These are phyloP conservation scores for Cichladusa arquata DNA, from an alignment of 2,113 vertebrate genomes.

Conservation along the genomic window DNA sequence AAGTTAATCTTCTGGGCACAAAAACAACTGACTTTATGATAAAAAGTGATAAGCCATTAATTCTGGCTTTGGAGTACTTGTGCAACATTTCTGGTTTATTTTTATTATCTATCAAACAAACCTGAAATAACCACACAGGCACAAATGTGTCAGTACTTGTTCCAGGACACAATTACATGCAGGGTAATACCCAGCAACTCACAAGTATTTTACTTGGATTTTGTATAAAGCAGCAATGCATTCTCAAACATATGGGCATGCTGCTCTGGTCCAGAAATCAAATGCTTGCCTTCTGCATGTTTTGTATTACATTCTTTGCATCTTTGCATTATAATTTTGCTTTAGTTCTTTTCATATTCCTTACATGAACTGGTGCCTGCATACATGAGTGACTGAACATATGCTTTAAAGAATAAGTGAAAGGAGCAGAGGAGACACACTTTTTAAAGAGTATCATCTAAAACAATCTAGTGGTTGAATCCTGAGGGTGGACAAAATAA, in stretches of 20 bases:
- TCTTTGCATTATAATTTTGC: neutral
- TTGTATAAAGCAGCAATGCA: neutral
- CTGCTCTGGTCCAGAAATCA: neutral
- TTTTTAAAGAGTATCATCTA: neutral
- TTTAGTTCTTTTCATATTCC: neutral
- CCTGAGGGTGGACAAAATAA: neutral
- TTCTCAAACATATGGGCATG: neutral
- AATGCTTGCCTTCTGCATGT: neutral
- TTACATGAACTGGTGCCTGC: neutral
- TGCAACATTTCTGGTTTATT: neutral
- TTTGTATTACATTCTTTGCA: neutral
- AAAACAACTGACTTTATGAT: neutral
- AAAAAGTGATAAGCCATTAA: neutral
- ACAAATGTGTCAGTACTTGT: neutral
- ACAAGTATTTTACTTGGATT: neutral
- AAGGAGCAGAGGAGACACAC: neutral
- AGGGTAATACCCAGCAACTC: neutral
- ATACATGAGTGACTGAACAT: neutral
- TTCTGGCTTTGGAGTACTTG: neutral
- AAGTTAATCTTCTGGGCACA: neutral
- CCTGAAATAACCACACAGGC: neutral
- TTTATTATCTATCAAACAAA: neutral
- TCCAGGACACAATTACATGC: neutral
- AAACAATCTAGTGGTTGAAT: neutral
- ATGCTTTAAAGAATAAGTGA: neutral